Percentiles rank a stretch among this genome's conserved stretches.
These are phyloP conservation scores for Pteronura brasiliensis DNA, from an alignment of 2,113 vertebrate genomes.

Conservation along the genomic window DNA sequence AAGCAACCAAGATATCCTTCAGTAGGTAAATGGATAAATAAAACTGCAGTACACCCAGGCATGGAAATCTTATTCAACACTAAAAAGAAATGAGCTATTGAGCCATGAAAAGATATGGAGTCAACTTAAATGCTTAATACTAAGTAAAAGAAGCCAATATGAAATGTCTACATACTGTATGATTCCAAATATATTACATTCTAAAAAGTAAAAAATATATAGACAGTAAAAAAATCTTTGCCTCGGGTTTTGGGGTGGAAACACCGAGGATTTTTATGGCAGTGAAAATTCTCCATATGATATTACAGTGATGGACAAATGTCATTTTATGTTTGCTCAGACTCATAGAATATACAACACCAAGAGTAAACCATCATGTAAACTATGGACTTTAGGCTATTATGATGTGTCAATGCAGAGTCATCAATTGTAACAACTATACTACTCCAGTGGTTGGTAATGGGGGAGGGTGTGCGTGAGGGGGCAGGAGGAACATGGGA, in stretches of 20 bases:
- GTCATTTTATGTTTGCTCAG: background rate
- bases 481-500: background rate
- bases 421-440: background rate
- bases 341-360: background rate
- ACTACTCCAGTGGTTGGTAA: background rate
- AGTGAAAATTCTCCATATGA: background rate
- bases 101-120: background rate
- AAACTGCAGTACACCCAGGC: background rate
- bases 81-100: background rate
- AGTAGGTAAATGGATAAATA: background rate
- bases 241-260: background rate
- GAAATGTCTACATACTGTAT: background rate
- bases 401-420: background rate
- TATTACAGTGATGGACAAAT: background rate
- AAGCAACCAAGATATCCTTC: background rate
- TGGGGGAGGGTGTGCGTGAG: background rate
- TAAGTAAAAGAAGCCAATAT: background rate
- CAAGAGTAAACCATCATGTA: background rate
- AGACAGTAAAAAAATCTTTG: background rate
- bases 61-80: background rate
- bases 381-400: background rate
- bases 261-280: background rate
- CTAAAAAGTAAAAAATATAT: background rate
- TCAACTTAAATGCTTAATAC: background rate
- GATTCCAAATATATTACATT: background rate